Conservation (phyloP, 2,797 vertebrate genomes). For the Mormyrus hasselquistii region DNA sequence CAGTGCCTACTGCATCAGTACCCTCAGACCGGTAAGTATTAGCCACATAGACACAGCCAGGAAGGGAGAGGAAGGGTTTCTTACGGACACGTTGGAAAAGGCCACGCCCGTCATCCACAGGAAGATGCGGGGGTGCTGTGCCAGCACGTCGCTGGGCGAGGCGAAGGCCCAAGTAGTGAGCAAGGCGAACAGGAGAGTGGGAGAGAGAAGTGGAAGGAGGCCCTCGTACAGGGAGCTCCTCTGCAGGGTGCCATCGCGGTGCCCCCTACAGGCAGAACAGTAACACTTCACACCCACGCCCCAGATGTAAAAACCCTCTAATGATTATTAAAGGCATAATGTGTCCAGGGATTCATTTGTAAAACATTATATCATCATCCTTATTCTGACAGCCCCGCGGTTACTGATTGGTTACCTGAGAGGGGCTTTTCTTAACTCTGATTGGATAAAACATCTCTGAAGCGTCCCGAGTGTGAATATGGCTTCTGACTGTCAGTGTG, state of each 20-base stretch:
- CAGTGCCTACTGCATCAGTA: background rate
- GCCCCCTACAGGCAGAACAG: conserved; percentile 36
- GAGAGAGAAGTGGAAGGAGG: conserved; percentile 49
- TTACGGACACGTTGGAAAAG: conserved; percentile 51
- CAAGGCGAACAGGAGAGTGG: conserved; percentile 42
- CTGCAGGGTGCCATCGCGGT: conserved; percentile 46
- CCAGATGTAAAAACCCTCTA: background rate
- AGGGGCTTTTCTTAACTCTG: background rate
- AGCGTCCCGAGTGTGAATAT: background rate
- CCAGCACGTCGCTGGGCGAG: conserved; percentile 42
- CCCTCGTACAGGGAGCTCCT: conserved; percentile 45
- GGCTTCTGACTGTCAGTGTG: background rate
- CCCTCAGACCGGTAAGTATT: background rate
- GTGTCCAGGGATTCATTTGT: background rate
- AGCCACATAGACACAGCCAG: background rate
- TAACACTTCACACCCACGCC: background rate
- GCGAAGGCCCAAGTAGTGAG: conserved; percentile 46
- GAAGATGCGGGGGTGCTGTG: conserved; percentile 46
- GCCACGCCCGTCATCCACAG: conserved; percentile 47
- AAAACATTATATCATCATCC: background rate
- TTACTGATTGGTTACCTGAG: conserved; percentile 12
- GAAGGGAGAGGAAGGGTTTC: conserved; percentile 18
- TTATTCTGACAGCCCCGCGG: background rate
- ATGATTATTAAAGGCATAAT: background rate
- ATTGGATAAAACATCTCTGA: background rate